Percentiles rank a stretch among this genome's conserved stretches.
Evolutionary conservation across 2,797 vertebrate species (phyloP).

Genomic region (Chiloscyllium punctatum): DNA sequence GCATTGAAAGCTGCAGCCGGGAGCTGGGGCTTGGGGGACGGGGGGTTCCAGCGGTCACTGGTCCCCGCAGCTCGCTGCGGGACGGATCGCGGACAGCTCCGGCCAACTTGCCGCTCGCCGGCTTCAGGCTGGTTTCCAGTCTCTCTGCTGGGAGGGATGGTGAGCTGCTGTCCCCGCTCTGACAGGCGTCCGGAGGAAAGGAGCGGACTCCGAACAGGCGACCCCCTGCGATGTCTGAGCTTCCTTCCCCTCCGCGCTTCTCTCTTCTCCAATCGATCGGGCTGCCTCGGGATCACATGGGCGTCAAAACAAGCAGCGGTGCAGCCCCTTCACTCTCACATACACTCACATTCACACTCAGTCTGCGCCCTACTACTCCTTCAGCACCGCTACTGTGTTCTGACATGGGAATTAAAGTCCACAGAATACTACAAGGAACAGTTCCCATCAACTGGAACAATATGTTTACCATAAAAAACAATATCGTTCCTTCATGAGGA

Average conservation of each 20-base stretch:
- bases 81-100: too few relatives aligned
- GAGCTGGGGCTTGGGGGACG: too few relatives aligned
- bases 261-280: constrained; percentile 30
- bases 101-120: neutral
- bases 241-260: neutral
- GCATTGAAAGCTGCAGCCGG: neutral
- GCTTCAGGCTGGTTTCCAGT: neutral
- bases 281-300: constrained; percentile 28
- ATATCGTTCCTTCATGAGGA: neutral
- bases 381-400: neutral
- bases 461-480: neutral
- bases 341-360: too few relatives aligned
- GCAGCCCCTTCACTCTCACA: neutral
- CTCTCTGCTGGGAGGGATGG: neutral
- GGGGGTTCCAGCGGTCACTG: too few relatives aligned
- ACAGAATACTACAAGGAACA: neutral
- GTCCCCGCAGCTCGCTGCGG: neutral
- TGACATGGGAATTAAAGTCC: neutral
- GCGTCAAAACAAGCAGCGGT: neutral
- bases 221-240: neutral
- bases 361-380: neutral
- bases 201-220: neutral
- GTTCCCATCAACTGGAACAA: neutral
- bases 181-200: neutral
- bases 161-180: neutral